Evolutionary conservation across 2,797 vertebrate species (phyloP).

Genomic region (Telmatherina bonti): DNA sequence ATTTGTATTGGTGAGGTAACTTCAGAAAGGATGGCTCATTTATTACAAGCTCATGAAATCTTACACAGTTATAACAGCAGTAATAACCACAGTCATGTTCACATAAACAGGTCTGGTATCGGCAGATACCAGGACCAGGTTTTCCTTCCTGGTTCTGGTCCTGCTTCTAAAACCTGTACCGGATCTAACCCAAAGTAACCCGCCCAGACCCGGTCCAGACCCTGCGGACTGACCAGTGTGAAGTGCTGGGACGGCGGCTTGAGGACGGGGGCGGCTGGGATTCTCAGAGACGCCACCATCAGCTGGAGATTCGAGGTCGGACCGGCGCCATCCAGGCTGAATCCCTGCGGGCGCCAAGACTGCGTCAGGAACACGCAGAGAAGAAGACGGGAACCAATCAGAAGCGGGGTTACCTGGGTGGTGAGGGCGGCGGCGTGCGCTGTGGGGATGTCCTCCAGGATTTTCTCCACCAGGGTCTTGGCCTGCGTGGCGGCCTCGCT

Average conservation of each 20-base stretch:
- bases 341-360: slow-evolving; percentile 49
- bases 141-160: no score
- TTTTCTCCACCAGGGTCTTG: slow-evolving; percentile 78
- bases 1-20: no score
- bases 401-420: slow-evolving; percentile 32
- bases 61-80: no score
- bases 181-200: no score
- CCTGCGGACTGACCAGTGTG: slow-evolving; percentile 69
- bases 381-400: no score
- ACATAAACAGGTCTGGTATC: no score
- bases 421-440: slow-evolving; percentile 61
- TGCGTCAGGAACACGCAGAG: neutral
- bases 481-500: slow-evolving; percentile 65
- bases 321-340: slow-evolving; percentile 53
- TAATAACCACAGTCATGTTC: no score
- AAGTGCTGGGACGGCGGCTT: slow-evolving; percentile 56
- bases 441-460: slow-evolving; percentile 60
- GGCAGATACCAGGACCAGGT: no score
- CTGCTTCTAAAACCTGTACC: no score
- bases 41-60: no score
- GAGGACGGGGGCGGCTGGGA: slow-evolving; percentile 71
- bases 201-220: no score
- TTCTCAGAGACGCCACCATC: slow-evolving; percentile 54
- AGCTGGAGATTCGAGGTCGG: slow-evolving; percentile 57
- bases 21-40: no score